Evolutionary conservation across 2,113 vertebrate genomes (phyloP).

Genomic region (Melanostigma gelatinosum): DNA sequence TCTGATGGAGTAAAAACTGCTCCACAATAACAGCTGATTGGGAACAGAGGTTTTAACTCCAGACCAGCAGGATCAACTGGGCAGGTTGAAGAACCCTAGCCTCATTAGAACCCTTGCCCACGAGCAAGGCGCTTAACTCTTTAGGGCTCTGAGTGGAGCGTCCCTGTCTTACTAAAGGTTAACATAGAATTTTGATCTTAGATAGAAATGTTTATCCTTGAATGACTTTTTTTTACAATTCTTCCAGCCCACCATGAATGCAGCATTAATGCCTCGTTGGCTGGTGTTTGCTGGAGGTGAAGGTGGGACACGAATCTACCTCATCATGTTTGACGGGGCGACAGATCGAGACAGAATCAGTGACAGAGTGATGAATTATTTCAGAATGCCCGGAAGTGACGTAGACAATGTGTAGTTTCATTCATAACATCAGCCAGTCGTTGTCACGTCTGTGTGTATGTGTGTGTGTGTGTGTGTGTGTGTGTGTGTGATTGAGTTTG

Average conservation of each 20-base stretch:
- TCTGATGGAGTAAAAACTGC: neutral
- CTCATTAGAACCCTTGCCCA: too few species aligned
- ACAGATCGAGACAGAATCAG: neutral
- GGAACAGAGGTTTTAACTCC: neutral
- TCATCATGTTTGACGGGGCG: neutral
- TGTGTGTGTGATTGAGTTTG: neutral
- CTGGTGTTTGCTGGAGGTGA: neutral
- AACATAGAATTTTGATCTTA: neutral
- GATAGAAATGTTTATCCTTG: neutral
- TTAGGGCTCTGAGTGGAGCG: neutral
- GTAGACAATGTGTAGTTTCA: constrained; percentile 30
- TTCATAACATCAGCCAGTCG: neutral
- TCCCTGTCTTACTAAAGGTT: neutral
- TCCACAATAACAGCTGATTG: neutral
- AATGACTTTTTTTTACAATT: neutral
- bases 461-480: too few species aligned
- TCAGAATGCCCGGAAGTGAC: constrained; percentile 7
- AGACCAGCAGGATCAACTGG: neutral
- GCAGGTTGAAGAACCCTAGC: too few species aligned
- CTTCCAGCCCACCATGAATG: neutral
- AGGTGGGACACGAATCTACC: neutral
- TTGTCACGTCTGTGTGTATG: constrained; percentile 1
- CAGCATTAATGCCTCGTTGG: neutral
- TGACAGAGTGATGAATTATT: constrained; percentile 8
- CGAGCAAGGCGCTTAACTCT: neutral